Evolutionary conservation across 2,797 vertebrate genomes (phyloP), one percentile per base, ranked within the genome.

Genomic region (Poecile montanus): DNA sequence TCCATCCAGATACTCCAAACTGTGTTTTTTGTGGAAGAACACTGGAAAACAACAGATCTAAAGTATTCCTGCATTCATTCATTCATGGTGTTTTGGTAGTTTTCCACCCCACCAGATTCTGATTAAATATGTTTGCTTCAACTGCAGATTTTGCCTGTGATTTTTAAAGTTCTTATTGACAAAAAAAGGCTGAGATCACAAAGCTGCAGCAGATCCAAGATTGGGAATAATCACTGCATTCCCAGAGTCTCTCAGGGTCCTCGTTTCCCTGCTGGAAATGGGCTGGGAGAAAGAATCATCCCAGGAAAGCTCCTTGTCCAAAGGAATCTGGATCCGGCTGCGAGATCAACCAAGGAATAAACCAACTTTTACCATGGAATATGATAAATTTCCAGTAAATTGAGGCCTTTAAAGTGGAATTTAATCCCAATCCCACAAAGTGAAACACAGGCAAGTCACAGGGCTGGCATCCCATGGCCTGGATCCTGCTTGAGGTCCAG

Each of bases 361-460:
- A 36, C 2, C 44, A 74, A 13, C 2, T 32, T 50, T 50, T 36
- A 36, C 32, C 32, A 50, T 0, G 0, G 44, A 66, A 50, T 32
- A 13, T 10, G 53, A 50, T 10, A 6, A 32, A 66, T 48, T 58
- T 66, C 36, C 61, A 36, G 8, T 7, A 26, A 18, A 0, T 10
- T 5, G 26, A 51, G 45, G 36, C 17, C 4, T 36, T 44, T 11
- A 32, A 74, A 32, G 11, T 58, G 32, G 21, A 36, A 42, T 66
- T 74, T 32, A 13, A 66, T 44, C 36, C 36, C 6, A 74, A 32
- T 32, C 11, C 16, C 61, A 57, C 0, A 0, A 42, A 48, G 9
- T 20, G 17, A 30, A 73, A 34, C 9, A 30, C 13, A 56, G 13
- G 20, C 16, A 73, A 56, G 3, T 65, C 60, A 48, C 34, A 30